Evolutionary conservation across 2,888 invertebrate species (phyloP), one percentile per base, ranked within the genome.

Genomic region (Chymomyza fuscimana): DNA sequence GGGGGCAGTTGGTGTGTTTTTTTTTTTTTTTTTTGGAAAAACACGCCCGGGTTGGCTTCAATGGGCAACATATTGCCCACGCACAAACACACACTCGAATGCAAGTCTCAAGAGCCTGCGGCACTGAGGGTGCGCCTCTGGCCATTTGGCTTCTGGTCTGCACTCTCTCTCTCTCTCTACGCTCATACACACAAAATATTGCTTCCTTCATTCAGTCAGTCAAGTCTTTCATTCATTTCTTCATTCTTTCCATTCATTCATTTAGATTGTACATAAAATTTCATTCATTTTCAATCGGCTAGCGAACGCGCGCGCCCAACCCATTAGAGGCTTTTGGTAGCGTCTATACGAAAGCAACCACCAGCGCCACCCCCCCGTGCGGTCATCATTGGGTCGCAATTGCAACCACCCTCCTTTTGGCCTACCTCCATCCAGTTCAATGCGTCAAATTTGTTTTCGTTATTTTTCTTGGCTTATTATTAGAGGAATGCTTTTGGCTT

Each of bases 241-340:
- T 32, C 32, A 32, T 32, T 5, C 32, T 32, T 32, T 5, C 32
- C 32, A 32, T 32, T 5, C 60, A 56, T 70, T 70, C 69, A 63
- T 69, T 73, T 59, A 60, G 62, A 62, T 66, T 82, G 72, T 63
- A 65, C 73, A 74, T 83, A 76, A 86, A 79, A 82, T 76, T 82
- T 82, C 82, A 82, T 82, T 86, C 81, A 74, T 81, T 83, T 82
- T 78, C 82, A 84, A 82, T 82, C 79, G 54, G 19, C 54, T 22
- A 19, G 16, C 12, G 40, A 12, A 12, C 12, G 40, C 12, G 40
- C 40, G 32, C 32, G 5, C 9, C 40, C 40, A 46, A 12, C 12
- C 40, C 40, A 46, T 46, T 46, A 46, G 40, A 9, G 36, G 6
- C 36, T 25, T 36, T 36, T 36, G 36, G 36, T 36, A 36, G 40